Percentiles rank a stretch among this genome's conserved stretches.
These are phyloP conservation scores for Ptilonorhynchus violaceus DNA, from an alignment of 2,113 vertebrate species.

Conservation along the genomic window DNA sequence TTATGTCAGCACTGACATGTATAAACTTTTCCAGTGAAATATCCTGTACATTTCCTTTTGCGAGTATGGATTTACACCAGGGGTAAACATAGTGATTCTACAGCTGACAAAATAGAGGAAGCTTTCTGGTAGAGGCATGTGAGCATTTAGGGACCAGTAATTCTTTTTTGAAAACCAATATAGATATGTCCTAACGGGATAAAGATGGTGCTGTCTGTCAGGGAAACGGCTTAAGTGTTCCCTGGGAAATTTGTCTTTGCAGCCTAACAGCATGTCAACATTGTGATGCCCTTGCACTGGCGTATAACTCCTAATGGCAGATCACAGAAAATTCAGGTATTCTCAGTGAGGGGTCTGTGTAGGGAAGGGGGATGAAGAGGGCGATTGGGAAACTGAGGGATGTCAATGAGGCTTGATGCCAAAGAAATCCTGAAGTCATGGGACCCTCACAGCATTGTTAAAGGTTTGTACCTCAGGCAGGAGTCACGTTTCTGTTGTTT, in stretches of 20 bases:
- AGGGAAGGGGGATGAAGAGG: neutral
- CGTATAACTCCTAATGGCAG: neutral
- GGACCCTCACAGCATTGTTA: neutral
- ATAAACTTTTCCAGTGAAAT: neutral
- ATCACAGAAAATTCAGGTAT: neutral
- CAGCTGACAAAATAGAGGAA: neutral
- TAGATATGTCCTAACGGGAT: neutral
- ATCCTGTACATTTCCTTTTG: neutral
- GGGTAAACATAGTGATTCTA: neutral
- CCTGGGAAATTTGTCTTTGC: neutral
- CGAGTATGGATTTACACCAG: neutral
- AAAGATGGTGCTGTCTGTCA: neutral
- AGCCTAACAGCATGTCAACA: neutral
- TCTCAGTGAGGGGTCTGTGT: neutral
- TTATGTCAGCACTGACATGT: neutral
- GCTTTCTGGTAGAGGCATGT: neutral
- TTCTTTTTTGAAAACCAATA: neutral
- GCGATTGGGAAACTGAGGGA: fast-evolving
- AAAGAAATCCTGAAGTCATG: neutral
- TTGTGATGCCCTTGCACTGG: neutral
- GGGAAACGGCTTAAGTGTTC: neutral
- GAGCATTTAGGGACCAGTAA: neutral
- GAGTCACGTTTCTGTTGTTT: neutral
- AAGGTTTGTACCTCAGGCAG: neutral
- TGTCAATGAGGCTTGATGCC: neutral